phyloP scores from a whole-genome alignment of 2,797 vertebrate genomes.

The Acomys russatus region DNA sequence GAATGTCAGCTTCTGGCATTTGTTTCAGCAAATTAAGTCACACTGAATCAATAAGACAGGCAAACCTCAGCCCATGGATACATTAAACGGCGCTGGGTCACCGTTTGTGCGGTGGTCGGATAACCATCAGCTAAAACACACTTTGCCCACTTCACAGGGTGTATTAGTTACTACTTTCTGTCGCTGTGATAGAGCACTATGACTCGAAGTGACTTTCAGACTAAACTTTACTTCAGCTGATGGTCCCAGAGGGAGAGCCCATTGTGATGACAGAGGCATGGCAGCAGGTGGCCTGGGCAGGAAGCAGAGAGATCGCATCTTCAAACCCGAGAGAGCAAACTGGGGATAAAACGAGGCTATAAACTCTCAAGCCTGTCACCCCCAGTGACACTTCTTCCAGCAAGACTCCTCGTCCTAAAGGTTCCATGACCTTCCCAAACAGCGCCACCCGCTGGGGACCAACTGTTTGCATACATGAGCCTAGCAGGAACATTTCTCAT shows the following conservation, averaged over 20 bases:
- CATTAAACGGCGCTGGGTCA: not conserved
- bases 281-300: not conserved
- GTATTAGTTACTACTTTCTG: not conserved
- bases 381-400: not conserved
- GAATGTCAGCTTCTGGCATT: not conserved
- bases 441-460: too few relatives aligned
- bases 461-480: not conserved
- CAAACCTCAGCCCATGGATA: not conserved
- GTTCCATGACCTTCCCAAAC: not conserved
- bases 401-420: not conserved
- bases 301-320: not conserved
- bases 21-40: not conserved
- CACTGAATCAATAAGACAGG: not conserved
- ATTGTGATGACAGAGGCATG: too few relatives aligned
- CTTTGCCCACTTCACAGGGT: not conserved
- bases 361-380: not conserved
- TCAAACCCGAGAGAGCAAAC: not conserved
- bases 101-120: not conserved
- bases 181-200: not conserved
- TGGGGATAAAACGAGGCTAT: too few relatives aligned
- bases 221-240: not conserved
- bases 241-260: not conserved
- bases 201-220: not conserved
- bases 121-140: not conserved
- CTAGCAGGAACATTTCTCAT: not conserved